Percentiles rank a stretch among this genome's conserved stretches.
phyloP scores from a whole-genome alignment of 53 echinoderm and acorn worm genomes.

The Astropecten irregularis region DNA sequence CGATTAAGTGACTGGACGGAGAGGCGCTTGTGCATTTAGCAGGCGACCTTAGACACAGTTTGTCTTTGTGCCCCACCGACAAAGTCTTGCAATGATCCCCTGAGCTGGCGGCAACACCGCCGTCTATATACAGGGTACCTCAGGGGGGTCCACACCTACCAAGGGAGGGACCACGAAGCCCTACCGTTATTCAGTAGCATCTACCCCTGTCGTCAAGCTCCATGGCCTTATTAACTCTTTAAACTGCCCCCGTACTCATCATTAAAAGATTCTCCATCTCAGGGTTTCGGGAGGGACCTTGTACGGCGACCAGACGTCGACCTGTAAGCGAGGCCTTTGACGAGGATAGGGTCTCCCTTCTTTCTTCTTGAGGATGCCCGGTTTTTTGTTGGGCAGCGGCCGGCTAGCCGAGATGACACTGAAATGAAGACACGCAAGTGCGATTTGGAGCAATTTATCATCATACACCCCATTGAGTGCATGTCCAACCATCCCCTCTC shows the following conservation, averaged over 20 bases:
- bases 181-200: too few species aligned
- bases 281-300: background rate
- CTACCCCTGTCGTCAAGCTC: background rate
- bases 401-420: background rate
- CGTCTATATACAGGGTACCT: too few species aligned
- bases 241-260: background rate
- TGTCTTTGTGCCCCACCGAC: background rate
- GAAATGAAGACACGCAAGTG: slow-evolving; percentile 6
- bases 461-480: background rate
- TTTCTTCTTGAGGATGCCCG: background rate
- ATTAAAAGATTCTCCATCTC: background rate
- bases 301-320: too few species aligned
- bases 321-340: too few species aligned
- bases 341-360: too few species aligned
- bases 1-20: slow-evolving; percentile 10
- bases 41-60: background rate
- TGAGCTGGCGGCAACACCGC: background rate
- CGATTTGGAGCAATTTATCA: background rate
- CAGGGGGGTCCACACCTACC: too few species aligned
- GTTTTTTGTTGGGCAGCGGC: background rate
- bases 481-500: too few species aligned
- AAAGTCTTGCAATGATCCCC: slow-evolving; percentile 25
- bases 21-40: slow-evolving; percentile 44
- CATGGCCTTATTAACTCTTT: slow-evolving; percentile 5
- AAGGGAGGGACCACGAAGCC: slow-evolving; percentile 13